Evolutionary conservation across 1,140 invertebrate genomes (phyloP), one percentile per base, ranked within the genome.

Genomic region (Pseudachorutes palmiensis): DNA sequence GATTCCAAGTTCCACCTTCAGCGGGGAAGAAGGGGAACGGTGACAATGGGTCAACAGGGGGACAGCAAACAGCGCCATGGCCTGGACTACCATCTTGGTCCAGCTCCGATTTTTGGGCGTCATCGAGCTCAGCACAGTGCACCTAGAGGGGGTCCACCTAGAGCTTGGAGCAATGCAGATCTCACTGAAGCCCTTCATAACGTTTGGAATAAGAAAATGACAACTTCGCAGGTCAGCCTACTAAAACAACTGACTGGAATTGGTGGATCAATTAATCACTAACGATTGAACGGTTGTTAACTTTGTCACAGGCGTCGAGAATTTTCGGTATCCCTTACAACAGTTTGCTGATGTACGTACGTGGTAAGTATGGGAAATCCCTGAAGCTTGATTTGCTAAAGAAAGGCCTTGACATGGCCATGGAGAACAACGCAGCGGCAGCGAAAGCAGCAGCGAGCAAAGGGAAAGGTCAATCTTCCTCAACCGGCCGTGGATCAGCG

Each of bases 141-240:
- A 1, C 90, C 91, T 2, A 80, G 91, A 41, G 91, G 91, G 9
- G 91, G 90, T 1, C 91, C 90, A 0, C 91, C 91, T 0, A 81
- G 91, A 26, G 91, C 90, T 0, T 93, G 91, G 91, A 92, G 90
- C 22, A 93, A 93, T 79, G 87, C 87, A 0, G 91, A 93, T 75
- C 81, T 93, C 14, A 92, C 90, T 16, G 88, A 92, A 78, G 90
- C 90, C 0, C 80, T 93, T 19, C 89, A 91, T 74, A 89, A 92
- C 77, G 90, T 93, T 0, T 93, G 91, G 91, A 92, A 92, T 77
- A 92, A 92, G 75, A 92, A 91, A 75, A 92, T 93, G 89, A 93
- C 91, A n/a, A 93, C 91, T 1, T 92, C 89, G 68, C 91, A 93
- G 69, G 73, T 72, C 65, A 49, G 32, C 32, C 3, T 51, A 2